Conservation (phyloP, 2,113 vertebrate species). For the Hylia prasina region DNA sequence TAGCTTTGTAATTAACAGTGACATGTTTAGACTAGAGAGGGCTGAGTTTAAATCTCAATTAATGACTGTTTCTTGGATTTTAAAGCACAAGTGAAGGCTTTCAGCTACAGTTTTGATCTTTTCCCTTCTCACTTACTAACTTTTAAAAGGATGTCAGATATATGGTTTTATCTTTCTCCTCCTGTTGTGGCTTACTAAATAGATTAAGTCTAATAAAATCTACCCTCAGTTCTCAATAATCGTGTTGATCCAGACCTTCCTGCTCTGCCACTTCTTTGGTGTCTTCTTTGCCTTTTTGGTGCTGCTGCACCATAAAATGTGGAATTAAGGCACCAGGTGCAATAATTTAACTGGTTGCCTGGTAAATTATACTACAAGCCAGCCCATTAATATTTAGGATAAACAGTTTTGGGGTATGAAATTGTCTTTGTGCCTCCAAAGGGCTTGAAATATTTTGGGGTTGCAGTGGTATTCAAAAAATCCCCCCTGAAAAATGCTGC, state of each 20-base stretch:
- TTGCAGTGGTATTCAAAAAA: background rate
- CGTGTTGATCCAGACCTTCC: background rate
- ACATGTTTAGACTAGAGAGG: conserved; percentile 24
- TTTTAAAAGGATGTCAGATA: background rate
- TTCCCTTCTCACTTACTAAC: background rate
- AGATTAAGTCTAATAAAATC: background rate
- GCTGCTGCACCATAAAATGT: background rate
- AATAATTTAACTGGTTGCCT: background rate
- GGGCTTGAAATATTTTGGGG: background rate
- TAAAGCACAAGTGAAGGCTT: conserved; percentile 12
- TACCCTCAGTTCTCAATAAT: background rate
- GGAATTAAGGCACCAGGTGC: background rate
- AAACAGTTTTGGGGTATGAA: background rate
- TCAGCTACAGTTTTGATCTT: conserved; percentile 32
- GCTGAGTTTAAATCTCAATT: conserved; percentile 25
- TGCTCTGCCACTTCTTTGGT: background rate
- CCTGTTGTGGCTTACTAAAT: background rate
- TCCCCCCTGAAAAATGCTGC: background rate
- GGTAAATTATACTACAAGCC: background rate
- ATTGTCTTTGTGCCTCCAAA: background rate
- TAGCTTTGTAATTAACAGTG: conserved; percentile 54
- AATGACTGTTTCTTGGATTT: conserved; percentile 40
- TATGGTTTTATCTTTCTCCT: background rate
- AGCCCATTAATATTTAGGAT: background rate
- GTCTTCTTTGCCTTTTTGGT: background rate